A percentile compares a stretch with the other conserved stretches of the same genome.
These are phyloP conservation scores for Nettapus auritus DNA, from an alignment of 2,113 vertebrate genomes.

Conservation along the genomic window DNA sequence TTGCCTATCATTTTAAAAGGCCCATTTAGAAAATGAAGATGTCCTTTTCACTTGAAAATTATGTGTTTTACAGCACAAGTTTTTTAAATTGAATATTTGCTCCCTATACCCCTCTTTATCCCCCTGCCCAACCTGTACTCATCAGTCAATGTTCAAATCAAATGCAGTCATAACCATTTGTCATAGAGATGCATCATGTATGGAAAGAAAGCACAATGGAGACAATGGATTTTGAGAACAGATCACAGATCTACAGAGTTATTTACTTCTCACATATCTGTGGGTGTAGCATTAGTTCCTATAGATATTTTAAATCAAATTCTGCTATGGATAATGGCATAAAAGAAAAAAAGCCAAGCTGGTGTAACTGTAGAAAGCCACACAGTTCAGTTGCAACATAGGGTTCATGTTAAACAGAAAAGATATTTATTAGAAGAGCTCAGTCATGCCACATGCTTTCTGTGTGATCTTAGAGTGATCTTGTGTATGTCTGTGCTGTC, in stretches of 20 bases:
- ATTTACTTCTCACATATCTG: not conserved
- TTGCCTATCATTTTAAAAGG: constrained; percentile 76
- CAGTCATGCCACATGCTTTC: not conserved
- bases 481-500: fast-evolving
- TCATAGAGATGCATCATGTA: not conserved
- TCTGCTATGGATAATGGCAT: not conserved
- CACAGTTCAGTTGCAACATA: not conserved
- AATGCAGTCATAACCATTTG: not conserved
- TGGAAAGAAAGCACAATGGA: constrained; percentile 13
- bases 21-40: constrained; percentile 77
- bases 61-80: constrained; percentile 43
- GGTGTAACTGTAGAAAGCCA: not conserved
- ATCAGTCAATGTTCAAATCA: constrained; percentile 35
- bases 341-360: not conserved
- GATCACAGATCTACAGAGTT: not conserved
- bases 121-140: not conserved
- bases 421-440: not conserved
- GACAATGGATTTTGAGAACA: not conserved
- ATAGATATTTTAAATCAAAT: not conserved
- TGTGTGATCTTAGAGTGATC: not conserved
- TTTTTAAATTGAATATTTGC: constrained; percentile 61
- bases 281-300: not conserved
- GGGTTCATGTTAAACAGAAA: not conserved
- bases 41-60: constrained; percentile 72
- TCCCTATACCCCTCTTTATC: constrained; percentile 29